phyloP scores from a whole-genome alignment of 2,113 vertebrate species.

The Bettongia penicillata region DNA sequence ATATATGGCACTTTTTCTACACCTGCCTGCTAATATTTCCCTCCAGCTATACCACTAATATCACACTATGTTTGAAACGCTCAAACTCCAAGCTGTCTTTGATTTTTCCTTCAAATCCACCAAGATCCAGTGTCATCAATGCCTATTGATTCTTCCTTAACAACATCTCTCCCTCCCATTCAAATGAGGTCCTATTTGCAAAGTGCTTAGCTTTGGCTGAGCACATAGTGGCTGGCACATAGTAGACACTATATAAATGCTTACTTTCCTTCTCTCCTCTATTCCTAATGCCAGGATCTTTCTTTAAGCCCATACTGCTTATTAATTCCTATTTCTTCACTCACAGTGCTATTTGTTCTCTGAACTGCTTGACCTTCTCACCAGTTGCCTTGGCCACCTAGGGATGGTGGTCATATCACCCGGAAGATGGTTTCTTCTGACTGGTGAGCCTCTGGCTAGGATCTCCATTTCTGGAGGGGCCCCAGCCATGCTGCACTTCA shows the following conservation, averaged over 20 bases:
- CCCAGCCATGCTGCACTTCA: not conserved
- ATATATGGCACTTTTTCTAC: not conserved
- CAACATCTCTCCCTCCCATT: not conserved
- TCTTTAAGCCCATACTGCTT: not conserved
- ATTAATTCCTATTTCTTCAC: not conserved
- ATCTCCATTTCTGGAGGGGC: not conserved
- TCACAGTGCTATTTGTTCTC: not conserved
- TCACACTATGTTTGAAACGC: not conserved
- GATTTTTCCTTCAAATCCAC: not conserved
- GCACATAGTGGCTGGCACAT: not conserved
- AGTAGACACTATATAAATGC: too few relatives aligned
- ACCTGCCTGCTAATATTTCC: not conserved
- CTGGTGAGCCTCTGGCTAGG: not conserved
- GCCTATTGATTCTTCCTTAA: not conserved
- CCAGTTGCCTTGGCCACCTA: not conserved
- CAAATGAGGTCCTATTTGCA: not conserved
- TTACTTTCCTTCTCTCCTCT: too few relatives aligned
- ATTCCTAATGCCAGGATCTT: not conserved
- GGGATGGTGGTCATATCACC: not conserved
- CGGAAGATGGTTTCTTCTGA: not conserved
- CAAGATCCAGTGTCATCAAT: not conserved
- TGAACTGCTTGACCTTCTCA: not conserved
- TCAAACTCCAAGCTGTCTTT: not conserved
- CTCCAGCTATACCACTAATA: not conserved
- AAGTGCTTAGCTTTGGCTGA: not conserved